Conservation (phyloP, 2,888 invertebrate genomes). For the Ochropleura plecta region DNA sequence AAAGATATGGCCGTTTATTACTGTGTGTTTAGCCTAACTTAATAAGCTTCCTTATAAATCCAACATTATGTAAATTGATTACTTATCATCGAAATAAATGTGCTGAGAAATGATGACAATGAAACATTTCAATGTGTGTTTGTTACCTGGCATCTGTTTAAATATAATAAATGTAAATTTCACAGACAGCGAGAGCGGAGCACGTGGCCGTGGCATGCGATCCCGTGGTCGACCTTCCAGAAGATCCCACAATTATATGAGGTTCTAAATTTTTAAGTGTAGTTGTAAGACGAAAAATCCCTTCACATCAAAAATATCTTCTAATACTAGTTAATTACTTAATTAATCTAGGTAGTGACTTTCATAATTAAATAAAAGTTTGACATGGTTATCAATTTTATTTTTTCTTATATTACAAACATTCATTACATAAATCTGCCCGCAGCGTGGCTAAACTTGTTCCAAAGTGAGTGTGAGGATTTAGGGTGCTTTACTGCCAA, state of each 20-base stretch:
- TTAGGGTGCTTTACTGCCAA: not conserved
- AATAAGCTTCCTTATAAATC: not conserved
- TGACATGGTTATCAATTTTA: conserved; percentile 16
- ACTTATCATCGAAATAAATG: conserved; percentile 27
- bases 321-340: conserved; percentile 34
- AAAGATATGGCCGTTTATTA: not conserved
- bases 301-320: conserved; percentile 44
- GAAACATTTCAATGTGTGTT: conserved; percentile 19
- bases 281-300: conserved; percentile 51
- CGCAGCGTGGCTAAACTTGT: not conserved
- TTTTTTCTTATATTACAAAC: conserved; percentile 1
- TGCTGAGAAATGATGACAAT: conserved; percentile 30
- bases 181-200: conserved; percentile 86
- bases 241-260: conserved; percentile 82
- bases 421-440: not conserved
- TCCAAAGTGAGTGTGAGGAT: not conserved
- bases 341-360: conserved; percentile 19
- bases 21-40: not conserved
- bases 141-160: conserved; percentile 50
- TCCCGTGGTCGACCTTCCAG: conserved; percentile 82
- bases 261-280: conserved; percentile 74
- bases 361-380: conserved; percentile 17
- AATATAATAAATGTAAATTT: conserved; percentile 55
- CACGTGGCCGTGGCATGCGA: conserved; percentile 85
- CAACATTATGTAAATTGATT: not conserved